Evolutionary conservation across 2,888 invertebrate species (phyloP).

Genomic region (Alloplasta piceator): DNA sequence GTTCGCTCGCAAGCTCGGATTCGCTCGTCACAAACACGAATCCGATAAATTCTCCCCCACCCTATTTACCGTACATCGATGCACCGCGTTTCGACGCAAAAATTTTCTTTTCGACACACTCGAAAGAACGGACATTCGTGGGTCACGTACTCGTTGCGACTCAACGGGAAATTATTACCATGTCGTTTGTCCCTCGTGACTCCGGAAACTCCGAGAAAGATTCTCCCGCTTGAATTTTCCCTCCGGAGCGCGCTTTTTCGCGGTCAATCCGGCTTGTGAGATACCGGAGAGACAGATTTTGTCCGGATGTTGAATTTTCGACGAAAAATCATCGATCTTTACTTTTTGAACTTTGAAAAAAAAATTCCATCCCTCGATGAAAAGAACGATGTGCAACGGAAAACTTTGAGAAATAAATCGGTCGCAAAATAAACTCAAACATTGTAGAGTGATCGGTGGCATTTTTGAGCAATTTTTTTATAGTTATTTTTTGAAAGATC

Average conservation of each 20-base stretch:
- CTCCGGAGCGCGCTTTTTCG: slow-evolving; percentile 52
- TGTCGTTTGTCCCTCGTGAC: slow-evolving; percentile 32
- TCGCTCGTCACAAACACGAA: slow-evolving; percentile 63
- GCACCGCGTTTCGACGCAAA: no score
- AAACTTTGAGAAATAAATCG: no score
- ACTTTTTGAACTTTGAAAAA: not conserved
- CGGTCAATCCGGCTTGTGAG: slow-evolving; percentile 64
- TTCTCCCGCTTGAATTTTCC: slow-evolving; percentile 36
- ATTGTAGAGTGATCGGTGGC: no score
- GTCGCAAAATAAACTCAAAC: no score
- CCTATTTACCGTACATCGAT: slow-evolving; percentile 14
- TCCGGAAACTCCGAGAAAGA: not conserved
- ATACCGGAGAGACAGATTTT: slow-evolving; percentile 57
- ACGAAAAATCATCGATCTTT: slow-evolving; percentile 46
- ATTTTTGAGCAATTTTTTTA: no score
- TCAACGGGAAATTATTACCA: slow-evolving; percentile 30
- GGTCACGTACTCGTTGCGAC: slow-evolving; percentile 3
- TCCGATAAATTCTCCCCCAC: slow-evolving; percentile 55
- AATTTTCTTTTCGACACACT: no score
- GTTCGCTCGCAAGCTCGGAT: slow-evolving; percentile 51
- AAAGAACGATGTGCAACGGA: no score
- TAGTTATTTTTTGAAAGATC: no score
- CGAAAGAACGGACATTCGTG: not conserved
- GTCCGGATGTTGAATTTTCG: slow-evolving; percentile 48
- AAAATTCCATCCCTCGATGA: no score